phyloP scores from a whole-genome alignment of 2,113 vertebrate species.

The Brienomyrus brachyistius region DNA sequence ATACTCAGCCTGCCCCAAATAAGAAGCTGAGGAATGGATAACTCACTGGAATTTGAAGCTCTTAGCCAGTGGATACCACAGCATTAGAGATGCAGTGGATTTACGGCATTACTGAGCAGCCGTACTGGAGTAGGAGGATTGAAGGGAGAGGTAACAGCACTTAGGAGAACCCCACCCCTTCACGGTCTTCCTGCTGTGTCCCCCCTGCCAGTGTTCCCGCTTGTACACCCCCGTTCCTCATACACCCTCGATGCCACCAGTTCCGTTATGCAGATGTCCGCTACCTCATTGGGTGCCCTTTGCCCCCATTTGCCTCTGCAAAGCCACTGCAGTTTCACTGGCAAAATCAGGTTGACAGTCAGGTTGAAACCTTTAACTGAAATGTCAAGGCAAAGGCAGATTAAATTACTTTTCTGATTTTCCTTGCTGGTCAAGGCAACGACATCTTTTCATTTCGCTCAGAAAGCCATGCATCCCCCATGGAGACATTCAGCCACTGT shows the following conservation, averaged over 20 bases:
- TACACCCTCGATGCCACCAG: not conserved
- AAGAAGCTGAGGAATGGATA: not conserved
- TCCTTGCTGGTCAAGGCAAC: not conserved
- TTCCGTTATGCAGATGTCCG: not conserved
- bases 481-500: not conserved
- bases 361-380: slow-evolving; percentile 7
- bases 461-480: not conserved
- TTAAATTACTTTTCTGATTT: not conserved
- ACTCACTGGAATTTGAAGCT: not conserved
- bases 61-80: not conserved
- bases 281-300: not conserved
- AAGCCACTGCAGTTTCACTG: not conserved
- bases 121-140: not conserved
- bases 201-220: not conserved
- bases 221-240: not conserved
- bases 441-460: not conserved
- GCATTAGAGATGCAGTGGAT: not conserved
- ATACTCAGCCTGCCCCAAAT: not conserved
- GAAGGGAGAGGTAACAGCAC: not conserved
- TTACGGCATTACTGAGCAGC: not conserved
- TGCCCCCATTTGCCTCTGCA: not conserved
- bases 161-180: not conserved
- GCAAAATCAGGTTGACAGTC: not conserved
- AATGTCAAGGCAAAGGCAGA: not conserved
- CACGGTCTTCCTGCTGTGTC: not conserved